phyloP scores from a whole-genome alignment of 2,113 vertebrate species.

The Lycaon pictus region DNA sequence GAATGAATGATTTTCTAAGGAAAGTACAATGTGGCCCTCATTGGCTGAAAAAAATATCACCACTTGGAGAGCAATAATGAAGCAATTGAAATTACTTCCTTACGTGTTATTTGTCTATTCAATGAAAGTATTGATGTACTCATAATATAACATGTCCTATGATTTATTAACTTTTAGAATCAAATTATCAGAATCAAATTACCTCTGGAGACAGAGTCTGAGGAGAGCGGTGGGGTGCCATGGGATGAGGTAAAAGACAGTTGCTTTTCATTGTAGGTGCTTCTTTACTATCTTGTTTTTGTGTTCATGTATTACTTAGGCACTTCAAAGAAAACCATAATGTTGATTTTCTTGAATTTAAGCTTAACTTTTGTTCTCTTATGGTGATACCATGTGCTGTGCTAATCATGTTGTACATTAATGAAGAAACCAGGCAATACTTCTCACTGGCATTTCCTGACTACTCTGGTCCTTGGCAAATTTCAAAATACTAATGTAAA shows the following conservation, averaged over 20 bases:
- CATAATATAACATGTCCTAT: neutral
- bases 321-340: neutral
- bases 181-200: neutral
- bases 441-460: neutral
- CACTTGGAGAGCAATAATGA: neutral
- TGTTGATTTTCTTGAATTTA: neutral
- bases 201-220: neutral
- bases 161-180: neutral
- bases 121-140: neutral
- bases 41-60: neutral
- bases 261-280: neutral
- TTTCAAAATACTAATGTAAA: neutral
- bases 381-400: constrained; percentile 69
- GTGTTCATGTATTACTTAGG: too few species aligned
- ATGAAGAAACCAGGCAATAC: neutral
- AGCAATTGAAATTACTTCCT: neutral
- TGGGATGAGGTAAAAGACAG: neutral
- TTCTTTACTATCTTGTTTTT: neutral
- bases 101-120: neutral
- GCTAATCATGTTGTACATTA: neutral
- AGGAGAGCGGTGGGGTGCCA: neutral
- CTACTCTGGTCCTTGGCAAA: neutral
- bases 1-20: neutral
- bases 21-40: neutral
- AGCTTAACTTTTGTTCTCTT: neutral